A percentile compares a stretch with the other conserved stretches of the same genome.
phyloP scores from a whole-genome alignment of 2,113 vertebrate species.

The Glaucomys volans region DNA sequence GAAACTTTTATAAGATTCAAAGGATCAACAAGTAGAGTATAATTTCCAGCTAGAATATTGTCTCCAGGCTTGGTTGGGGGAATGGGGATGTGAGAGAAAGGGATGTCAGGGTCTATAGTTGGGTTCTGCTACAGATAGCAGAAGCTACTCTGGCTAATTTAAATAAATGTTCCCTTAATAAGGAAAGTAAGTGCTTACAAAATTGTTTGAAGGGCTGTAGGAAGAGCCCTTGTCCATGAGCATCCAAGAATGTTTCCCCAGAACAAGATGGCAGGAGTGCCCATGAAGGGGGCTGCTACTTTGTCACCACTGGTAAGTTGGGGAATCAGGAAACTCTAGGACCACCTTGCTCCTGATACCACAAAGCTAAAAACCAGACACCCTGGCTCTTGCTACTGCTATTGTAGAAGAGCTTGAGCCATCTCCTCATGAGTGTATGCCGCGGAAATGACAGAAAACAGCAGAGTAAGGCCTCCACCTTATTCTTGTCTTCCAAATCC shows the following conservation, averaged over 20 bases:
- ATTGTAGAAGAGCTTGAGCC: neutral
- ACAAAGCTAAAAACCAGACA: neutral
- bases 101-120: neutral
- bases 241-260: neutral
- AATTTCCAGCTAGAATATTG: neutral
- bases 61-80: neutral
- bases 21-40: neutral
- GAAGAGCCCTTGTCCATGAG: neutral
- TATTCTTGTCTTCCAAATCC: neutral
- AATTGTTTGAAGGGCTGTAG: neutral
- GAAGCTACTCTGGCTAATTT: constrained; percentile 4
- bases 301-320: neutral
- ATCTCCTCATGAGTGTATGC: no score
- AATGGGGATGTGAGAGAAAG: neutral
- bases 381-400: neutral
- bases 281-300: neutral
- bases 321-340: neutral
- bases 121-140: neutral
- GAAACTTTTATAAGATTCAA: neutral
- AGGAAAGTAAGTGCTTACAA: neutral
- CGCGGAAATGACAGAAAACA: neutral
- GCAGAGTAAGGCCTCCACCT: neutral
- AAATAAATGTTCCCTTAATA: neutral
- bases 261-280: neutral
- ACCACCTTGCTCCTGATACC: neutral